phyloP scores from a whole-genome alignment of 2,888 invertebrate genomes.

The Malachius bipustulatus region DNA sequence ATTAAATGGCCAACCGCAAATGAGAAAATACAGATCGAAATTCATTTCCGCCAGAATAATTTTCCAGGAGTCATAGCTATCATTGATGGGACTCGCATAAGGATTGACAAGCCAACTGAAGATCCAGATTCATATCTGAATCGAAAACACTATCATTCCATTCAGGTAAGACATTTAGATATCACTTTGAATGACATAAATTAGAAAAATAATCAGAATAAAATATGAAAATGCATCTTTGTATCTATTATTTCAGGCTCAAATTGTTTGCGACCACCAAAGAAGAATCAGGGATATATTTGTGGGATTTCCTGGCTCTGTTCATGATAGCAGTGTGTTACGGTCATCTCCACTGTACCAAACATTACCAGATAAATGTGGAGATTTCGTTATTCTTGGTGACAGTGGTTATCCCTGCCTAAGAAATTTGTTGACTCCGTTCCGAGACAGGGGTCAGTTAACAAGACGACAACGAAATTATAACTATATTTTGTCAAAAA shows the following conservation, averaged over 20 bases:
- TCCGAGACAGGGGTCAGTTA: slow-evolving; percentile 8
- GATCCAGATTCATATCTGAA: slow-evolving; percentile 4
- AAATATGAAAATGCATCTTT: too few relatives aligned
- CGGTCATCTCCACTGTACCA: not conserved
- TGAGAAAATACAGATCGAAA: slow-evolving; percentile 11
- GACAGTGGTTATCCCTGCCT: slow-evolving; percentile 1
- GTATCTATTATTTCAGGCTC: slow-evolving; percentile 2
- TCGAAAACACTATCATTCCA: slow-evolving; percentile 2
- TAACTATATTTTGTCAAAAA: slow-evolving; percentile 10
- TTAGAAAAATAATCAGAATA: not conserved
- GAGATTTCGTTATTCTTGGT: not conserved
- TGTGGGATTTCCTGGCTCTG: slow-evolving; percentile 3
- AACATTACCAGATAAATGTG: not conserved
- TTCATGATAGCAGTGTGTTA: not conserved
- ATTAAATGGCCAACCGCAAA: slow-evolving; percentile 14
- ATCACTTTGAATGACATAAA: not conserved
- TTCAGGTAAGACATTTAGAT: not conserved
- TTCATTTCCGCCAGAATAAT: slow-evolving; percentile 10
- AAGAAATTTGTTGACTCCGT: slow-evolving; percentile 11
- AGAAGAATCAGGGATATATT: not conserved
- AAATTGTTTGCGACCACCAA: slow-evolving; percentile 2
- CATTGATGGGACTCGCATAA: slow-evolving; percentile 1
- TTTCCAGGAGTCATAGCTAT: slow-evolving; percentile 9
- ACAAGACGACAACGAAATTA: slow-evolving; percentile 8
- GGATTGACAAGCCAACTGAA: slow-evolving; percentile 3